A percentile compares a stretch with the other conserved stretches of the same genome.
phyloP scores from a whole-genome alignment of 2,797 vertebrate genomes.

The Vipera ursinii region DNA sequence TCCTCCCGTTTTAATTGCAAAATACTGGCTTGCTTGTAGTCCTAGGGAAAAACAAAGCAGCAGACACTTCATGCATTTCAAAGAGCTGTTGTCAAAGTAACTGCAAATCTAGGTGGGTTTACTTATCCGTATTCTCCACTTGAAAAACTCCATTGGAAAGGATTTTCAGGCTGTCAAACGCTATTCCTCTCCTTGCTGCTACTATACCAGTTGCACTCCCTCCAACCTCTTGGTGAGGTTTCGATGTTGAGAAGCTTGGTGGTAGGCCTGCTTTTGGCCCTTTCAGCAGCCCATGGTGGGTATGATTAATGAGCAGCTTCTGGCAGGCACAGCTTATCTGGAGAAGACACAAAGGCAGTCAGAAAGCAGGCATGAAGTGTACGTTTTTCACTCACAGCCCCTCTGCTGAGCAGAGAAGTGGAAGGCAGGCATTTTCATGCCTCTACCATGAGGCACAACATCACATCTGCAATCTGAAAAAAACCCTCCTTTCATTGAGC shows the following conservation, averaged over 20 bases:
- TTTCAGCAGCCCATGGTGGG: slow-evolving; percentile 21
- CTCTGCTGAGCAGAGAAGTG: slow-evolving; percentile 10
- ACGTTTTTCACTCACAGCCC: slow-evolving; percentile 36
- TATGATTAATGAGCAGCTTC: slow-evolving; percentile 43
- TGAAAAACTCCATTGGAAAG: background rate
- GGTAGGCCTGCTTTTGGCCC: slow-evolving; percentile 3
- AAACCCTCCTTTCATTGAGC: slow-evolving; percentile 48
- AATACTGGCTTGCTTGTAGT: slow-evolving; percentile 29
- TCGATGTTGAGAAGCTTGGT: slow-evolving; percentile 34
- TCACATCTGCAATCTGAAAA: slow-evolving; percentile 33
- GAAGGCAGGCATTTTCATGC: slow-evolving; percentile 50
- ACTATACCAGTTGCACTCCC: slow-evolving; percentile 3
- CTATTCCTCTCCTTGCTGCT: background rate
- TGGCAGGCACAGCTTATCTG: slow-evolving; percentile 45
- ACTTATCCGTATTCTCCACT: slow-evolving; percentile 18
- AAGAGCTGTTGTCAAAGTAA: slow-evolving; percentile 38
- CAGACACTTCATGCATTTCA: slow-evolving; percentile 1
- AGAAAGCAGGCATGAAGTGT: slow-evolving; percentile 35
- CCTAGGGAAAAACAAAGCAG: background rate
- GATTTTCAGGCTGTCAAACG: background rate
- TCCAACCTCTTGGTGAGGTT: background rate
- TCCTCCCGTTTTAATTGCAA: slow-evolving; percentile 39
- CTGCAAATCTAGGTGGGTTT: background rate
- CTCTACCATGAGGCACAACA: slow-evolving; percentile 13
- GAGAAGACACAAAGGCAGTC: slow-evolving; percentile 20